These are phyloP conservation scores for Parnassius apollo DNA, from an alignment of 2,888 invertebrate species.

Conservation along the genomic window DNA sequence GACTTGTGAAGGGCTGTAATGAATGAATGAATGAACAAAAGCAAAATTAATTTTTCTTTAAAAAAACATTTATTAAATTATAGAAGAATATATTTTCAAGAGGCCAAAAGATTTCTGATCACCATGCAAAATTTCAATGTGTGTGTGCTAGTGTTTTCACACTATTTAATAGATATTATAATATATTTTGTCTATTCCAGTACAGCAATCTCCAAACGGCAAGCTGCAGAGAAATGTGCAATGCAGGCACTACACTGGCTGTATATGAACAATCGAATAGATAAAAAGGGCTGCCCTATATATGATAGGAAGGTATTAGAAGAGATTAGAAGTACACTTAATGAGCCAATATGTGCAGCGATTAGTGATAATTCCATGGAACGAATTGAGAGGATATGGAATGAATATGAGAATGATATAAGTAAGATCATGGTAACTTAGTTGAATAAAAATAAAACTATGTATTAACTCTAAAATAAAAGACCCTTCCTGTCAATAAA, in stretches of 20 bases:
- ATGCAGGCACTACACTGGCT: slow-evolving; percentile 79
- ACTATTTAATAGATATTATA: neutral
- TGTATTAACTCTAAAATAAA: no score
- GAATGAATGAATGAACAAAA: no score
- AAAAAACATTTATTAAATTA: no score
- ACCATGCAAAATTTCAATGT: no score
- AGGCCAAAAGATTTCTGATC: no score
- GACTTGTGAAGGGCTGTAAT: no score
- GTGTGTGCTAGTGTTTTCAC: no score
- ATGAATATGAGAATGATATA: slow-evolving; percentile 65
- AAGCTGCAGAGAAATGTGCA: slow-evolving; percentile 78
- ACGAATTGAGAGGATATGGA: slow-evolving; percentile 64
- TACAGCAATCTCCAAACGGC: slow-evolving; percentile 72
- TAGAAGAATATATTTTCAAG: no score
- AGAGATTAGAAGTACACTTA: slow-evolving; percentile 50
- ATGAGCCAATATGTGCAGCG: slow-evolving; percentile 49
- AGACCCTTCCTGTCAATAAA: no score
- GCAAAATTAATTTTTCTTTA: no score
- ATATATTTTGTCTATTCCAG: slow-evolving; percentile 39
- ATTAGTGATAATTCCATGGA: slow-evolving; percentile 57
- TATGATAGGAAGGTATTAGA: slow-evolving; percentile 60
- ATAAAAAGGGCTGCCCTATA: slow-evolving; percentile 70
- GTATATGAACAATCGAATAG: slow-evolving; percentile 66
- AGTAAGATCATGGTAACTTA: slow-evolving; percentile 46
- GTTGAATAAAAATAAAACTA: no score